Evolutionary conservation across 2,797 vertebrate species (phyloP).

Genomic region (Capromys pilorides): DNA sequence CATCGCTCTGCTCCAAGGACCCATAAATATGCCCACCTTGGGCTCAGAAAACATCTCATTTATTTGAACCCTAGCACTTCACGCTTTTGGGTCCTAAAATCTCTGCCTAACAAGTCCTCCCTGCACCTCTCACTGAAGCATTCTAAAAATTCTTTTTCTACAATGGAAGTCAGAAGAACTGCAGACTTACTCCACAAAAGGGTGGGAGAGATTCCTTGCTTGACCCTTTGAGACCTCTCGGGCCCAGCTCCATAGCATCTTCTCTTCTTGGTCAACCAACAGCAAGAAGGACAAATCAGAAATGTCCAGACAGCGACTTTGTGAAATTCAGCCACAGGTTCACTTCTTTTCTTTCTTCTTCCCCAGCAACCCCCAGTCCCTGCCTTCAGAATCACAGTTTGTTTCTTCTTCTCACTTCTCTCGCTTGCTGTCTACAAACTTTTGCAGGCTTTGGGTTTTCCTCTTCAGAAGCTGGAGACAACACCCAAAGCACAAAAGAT

Average conservation of each 20-base stretch:
- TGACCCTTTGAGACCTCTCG: background rate
- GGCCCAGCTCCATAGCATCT: background rate
- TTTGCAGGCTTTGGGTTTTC: background rate
- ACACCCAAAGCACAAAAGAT: background rate
- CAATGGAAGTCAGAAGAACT: background rate
- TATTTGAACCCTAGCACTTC: background rate
- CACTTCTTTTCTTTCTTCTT: background rate
- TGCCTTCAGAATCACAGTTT: background rate
- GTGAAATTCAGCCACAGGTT: background rate
- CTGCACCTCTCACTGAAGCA: background rate
- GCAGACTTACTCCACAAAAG: background rate
- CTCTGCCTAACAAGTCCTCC: background rate
- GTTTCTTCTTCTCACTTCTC: background rate
- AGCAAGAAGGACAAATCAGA: background rate
- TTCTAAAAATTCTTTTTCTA: background rate
- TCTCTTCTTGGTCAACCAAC: background rate
- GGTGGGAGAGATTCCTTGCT: background rate
- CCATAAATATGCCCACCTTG: background rate
- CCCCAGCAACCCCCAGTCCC: background rate
- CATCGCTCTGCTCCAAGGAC: background rate
- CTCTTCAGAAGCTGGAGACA: background rate
- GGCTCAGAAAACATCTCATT: background rate
- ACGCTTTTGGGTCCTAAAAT: background rate
- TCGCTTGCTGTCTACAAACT: background rate
- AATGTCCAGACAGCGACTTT: background rate